A percentile compares a stretch with the other conserved stretches of the same genome.
phyloP scores from a whole-genome alignment of 1,140 invertebrate genomes.

The Euglossa dilemma region DNA sequence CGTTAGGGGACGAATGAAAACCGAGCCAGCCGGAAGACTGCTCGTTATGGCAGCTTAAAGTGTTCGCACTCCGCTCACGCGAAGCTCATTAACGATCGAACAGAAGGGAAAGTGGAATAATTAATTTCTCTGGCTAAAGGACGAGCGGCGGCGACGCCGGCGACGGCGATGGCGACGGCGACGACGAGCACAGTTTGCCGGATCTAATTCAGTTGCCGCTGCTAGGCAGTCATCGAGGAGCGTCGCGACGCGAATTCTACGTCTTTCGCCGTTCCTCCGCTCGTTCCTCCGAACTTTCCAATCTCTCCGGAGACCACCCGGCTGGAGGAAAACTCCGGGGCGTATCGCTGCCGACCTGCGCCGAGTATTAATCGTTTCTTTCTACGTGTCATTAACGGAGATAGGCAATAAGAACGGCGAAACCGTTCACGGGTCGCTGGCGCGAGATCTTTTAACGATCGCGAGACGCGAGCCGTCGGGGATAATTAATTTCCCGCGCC shows the following conservation, averaged over 20 bases:
- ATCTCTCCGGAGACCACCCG: too few relatives aligned
- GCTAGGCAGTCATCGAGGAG: background rate
- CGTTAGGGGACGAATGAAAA: conserved; percentile 54
- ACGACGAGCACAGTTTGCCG: background rate
- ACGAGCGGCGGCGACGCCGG: too few relatives aligned
- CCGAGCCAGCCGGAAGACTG: conserved; percentile 57
- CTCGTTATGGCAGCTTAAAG: conserved; percentile 60
- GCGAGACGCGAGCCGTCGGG: background rate
- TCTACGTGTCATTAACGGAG: background rate
- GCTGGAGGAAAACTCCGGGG: too few relatives aligned
- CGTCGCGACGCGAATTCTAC: background rate
- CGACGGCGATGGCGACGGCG: too few relatives aligned
- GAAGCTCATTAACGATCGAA: conserved; percentile 67
- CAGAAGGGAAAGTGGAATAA: conserved; percentile 56
- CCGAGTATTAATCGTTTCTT: background rate
- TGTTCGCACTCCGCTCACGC: conserved; percentile 62
- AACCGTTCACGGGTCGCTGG: too few relatives aligned
- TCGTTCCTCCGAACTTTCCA: too few relatives aligned
- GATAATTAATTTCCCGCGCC: background rate
- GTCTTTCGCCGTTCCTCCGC: too few relatives aligned
- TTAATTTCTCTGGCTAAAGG: conserved; percentile 50
- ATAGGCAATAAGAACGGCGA: background rate
- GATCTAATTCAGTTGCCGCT: conserved; percentile 28
- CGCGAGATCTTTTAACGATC: background rate
- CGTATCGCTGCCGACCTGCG: too few relatives aligned